Conservation (phyloP, 2,113 vertebrate species). For the Rhineura floridana region DNA sequence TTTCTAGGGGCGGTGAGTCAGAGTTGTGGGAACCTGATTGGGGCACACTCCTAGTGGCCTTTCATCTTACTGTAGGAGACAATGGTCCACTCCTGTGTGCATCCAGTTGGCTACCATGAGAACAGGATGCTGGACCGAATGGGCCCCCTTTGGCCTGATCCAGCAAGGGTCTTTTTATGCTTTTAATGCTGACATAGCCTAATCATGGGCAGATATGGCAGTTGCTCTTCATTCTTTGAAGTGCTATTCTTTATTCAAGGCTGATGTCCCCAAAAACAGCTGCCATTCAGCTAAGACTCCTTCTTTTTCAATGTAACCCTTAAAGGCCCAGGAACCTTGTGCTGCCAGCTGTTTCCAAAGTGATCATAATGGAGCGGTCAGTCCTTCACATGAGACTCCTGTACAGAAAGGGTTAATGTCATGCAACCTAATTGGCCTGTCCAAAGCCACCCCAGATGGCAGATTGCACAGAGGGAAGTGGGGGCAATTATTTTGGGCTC, state of each 20-base stretch:
- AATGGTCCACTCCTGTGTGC: too few species aligned
- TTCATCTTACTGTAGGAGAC: too few species aligned
- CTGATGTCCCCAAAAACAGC: neutral
- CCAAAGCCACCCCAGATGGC: neutral
- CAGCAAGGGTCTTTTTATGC: too few species aligned
- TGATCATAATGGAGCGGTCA: neutral
- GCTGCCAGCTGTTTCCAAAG: neutral
- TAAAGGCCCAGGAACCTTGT: neutral
- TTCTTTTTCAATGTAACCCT: neutral
- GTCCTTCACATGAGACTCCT: neutral
- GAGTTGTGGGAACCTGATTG: too few species aligned
- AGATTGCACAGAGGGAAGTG: neutral
- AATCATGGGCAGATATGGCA: too few species aligned
- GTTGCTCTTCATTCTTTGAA: neutral
- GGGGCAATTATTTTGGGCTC: constrained; percentile 2
- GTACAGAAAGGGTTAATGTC: neutral
- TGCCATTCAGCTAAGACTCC: neutral
- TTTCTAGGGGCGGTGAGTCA: too few species aligned
- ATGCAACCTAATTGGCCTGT: neutral
- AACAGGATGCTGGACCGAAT: too few species aligned
- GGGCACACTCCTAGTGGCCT: too few species aligned
- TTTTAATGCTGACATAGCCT: too few species aligned
- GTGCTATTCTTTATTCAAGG: neutral
- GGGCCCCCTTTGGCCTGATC: too few species aligned
- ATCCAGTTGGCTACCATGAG: too few species aligned